Evolutionary conservation across 1,140 invertebrate genomes (phyloP).

Genomic region (Monochamus saltuarius): DNA sequence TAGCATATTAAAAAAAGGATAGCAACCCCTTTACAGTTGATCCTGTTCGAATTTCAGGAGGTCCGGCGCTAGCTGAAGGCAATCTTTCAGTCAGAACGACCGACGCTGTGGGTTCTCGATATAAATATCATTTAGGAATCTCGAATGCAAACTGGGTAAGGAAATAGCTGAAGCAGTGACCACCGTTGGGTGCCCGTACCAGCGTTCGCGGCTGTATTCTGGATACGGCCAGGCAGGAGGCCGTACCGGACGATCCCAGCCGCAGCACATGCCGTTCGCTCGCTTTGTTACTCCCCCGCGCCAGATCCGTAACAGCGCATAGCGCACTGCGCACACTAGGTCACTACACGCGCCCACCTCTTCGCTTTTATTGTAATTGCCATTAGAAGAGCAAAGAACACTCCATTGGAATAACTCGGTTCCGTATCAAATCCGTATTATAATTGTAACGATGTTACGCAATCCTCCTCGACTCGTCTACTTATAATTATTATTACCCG

Average conservation of each 20-base stretch:
- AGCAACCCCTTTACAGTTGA: too few relatives aligned
- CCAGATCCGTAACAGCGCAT: slow-evolving; percentile 40
- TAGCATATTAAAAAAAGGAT: too few relatives aligned
- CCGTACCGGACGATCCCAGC: slow-evolving; percentile 27
- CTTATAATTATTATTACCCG: too few relatives aligned
- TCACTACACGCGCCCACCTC: slow-evolving; percentile 37
- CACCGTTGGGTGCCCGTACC: slow-evolving; percentile 15
- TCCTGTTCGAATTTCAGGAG: too few relatives aligned
- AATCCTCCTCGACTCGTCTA: too few relatives aligned
- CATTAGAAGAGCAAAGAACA: slow-evolving; percentile 14
- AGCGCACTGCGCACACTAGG: slow-evolving; percentile 41
- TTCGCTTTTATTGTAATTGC: slow-evolving; percentile 19
- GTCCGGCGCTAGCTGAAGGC: too few relatives aligned
- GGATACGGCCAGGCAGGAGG: slow-evolving; percentile 29
- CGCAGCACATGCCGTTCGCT: slow-evolving; percentile 27
- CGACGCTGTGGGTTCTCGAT: slow-evolving; percentile 24
- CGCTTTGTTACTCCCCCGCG: slow-evolving; percentile 40
- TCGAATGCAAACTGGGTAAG: slow-evolving; percentile 36
- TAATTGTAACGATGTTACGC: slow-evolving; percentile 5
- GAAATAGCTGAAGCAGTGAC: slow-evolving; percentile 26
- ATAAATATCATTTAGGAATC: slow-evolving; percentile 37
- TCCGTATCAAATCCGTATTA: slow-evolving; percentile 16
- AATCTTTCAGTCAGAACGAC: slow-evolving; percentile 1
- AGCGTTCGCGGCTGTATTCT: slow-evolving; percentile 14
- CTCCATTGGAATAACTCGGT: slow-evolving; percentile 1